Conservation (phyloP, 2,797 vertebrate species). For the Anguilla megastoma region DNA sequence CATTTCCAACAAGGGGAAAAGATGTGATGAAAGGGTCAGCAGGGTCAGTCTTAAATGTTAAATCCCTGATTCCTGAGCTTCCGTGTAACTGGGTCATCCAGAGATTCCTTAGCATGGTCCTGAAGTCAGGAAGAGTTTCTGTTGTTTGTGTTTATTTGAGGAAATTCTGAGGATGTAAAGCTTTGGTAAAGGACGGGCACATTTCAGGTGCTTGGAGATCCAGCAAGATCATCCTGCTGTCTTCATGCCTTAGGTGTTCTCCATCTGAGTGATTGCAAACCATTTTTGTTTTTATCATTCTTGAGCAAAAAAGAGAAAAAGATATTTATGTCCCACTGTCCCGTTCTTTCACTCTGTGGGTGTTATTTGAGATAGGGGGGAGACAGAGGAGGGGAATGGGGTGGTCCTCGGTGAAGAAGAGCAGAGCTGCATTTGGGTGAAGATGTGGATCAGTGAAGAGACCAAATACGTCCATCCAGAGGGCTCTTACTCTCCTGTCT, state of each 20-base stretch:
- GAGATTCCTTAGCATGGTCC: background rate
- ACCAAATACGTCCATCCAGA: background rate
- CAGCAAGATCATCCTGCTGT: background rate
- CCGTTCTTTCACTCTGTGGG: background rate
- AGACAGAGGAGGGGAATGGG: background rate
- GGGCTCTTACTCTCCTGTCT: background rate
- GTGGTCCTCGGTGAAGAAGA: too few relatives aligned
- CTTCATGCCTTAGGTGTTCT: background rate
- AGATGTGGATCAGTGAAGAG: background rate
- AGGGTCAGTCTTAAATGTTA: background rate
- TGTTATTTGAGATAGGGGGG: background rate
- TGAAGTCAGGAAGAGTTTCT: background rate
- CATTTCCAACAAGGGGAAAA: background rate
- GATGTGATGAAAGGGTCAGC: background rate
- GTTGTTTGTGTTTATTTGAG: background rate
- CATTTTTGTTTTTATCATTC: background rate
- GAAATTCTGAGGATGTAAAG: background rate
- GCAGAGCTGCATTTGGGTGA: background rate
- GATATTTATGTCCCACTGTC: background rate
- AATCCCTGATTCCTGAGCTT: background rate
- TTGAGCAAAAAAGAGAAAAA: conserved; percentile 1
- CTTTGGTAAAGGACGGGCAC: background rate
- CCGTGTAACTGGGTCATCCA: background rate
- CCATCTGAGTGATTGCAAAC: background rate
- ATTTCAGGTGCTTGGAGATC: background rate